phyloP scores from a whole-genome alignment of 2,888 invertebrate genomes.

The Lepidocyrtoides sp. region DNA sequence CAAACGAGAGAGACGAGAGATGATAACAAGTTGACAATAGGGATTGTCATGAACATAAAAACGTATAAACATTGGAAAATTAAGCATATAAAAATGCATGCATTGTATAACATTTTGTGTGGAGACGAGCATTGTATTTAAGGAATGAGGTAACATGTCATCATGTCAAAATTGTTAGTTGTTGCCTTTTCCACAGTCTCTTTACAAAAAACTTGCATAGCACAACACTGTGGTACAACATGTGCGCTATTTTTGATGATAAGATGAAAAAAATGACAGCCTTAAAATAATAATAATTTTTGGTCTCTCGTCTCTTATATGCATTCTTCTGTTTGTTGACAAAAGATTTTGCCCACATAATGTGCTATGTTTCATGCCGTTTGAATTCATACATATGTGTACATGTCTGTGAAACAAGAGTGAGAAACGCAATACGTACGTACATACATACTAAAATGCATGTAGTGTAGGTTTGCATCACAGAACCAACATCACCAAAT shows the following conservation, averaged over 20 bases:
- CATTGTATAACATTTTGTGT: not conserved
- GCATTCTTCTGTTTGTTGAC: too few species aligned
- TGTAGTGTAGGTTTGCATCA: not conserved
- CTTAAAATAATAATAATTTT: slow-evolving; percentile 57
- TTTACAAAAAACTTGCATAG: not conserved
- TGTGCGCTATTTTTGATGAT: not conserved
- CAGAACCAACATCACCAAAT: not conserved
- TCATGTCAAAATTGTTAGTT: not conserved
- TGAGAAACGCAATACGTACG: not conserved
- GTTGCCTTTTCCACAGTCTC: not conserved
- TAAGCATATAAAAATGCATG: not conserved
- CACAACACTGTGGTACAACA: not conserved
- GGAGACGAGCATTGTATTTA: not conserved
- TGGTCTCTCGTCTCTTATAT: not conserved
- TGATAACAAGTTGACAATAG: slow-evolving; percentile 60
- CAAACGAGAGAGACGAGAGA: slow-evolving; percentile 28
- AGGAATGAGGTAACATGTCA: not conserved
- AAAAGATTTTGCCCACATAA: too few species aligned
- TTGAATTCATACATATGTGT: not conserved
- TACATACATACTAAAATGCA: not conserved
- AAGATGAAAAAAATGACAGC: slow-evolving; percentile 53
- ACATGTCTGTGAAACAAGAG: not conserved
- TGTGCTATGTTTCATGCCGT: not conserved
- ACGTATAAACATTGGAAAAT: slow-evolving; percentile 3
- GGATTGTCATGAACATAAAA: slow-evolving; percentile 38